Base-by-base conservation (phyloP, 2,113 vertebrate genomes). In the Ellobius talpinus region DNA sequence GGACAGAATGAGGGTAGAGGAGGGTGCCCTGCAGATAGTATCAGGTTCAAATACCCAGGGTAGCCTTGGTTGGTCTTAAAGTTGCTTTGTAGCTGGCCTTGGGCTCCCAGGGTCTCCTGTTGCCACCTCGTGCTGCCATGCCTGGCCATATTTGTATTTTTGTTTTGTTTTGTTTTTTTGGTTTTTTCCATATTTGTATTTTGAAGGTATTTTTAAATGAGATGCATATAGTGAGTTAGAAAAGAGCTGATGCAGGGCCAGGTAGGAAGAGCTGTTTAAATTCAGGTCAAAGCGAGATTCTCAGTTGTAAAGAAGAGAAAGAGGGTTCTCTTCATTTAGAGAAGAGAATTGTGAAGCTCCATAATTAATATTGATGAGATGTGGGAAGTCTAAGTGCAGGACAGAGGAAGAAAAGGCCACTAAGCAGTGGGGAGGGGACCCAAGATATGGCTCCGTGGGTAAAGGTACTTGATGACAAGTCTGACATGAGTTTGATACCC, bases 221-320 rank as follows among this genome's bases (percentile, higher is more conserved):
- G 39, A 45, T 70, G 4, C 4, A 66, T 47, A 90, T 8, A 42
- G 31, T 68, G 81, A 92, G 9, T 45, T 70, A 70, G 68, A 72
- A 90, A 72, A 73, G 42, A 88, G 7, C 66, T 45, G 23, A 31
- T 76, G 9, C 26, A 50, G 70, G 55, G 45, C 42, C 50, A 84
- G 42, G 29, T 39, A 70, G 50, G 72, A 45, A 7, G 42, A 13
- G 65, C 36, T 47, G 23, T 90, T 85, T 66, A 61, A 79, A 81
- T 94, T 90, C 47, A 72, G 36, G 29, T 52, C 90, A 86, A 97
- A 89, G 42, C 70, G 47, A 89, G 76, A 65, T 65, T 77, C 78
- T 72, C 45, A 76, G 39, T 39, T 76, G 33, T 26, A 39, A 84
- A 88, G 39, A 93, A 70, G 47, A 87, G 36, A 79, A 91, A 2